Evolutionary conservation across 2,888 invertebrate species (phyloP).

Genomic region (Diplazon laetatorius): DNA sequence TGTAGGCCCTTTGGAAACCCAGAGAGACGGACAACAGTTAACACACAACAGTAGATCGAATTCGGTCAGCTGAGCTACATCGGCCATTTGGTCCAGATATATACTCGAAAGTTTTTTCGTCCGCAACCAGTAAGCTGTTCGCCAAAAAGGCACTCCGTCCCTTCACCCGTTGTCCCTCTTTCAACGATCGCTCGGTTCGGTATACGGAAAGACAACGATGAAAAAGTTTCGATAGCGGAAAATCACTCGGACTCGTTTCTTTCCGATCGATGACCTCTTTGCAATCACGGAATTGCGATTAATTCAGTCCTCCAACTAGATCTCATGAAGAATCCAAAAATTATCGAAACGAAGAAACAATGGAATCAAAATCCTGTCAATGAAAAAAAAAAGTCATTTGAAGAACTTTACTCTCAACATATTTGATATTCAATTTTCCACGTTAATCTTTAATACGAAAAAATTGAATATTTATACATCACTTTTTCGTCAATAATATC

Average conservation of each 20-base stretch:
- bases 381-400: neutral
- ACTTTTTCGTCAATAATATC: too few species aligned
- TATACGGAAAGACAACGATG: conserved; percentile 2
- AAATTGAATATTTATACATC: too few species aligned
- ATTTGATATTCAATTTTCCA: too few species aligned
- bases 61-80: conserved; percentile 23
- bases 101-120: conserved; percentile 32
- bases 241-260: conserved; percentile 28
- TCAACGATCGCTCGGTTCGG: neutral
- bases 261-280: conserved; percentile 19
- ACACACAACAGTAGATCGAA: conserved; percentile 26
- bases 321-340: neutral
- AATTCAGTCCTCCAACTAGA: neutral
- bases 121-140: conserved; percentile 19
- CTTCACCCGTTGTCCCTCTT: neutral
- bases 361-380: too few species aligned
- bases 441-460: too few species aligned
- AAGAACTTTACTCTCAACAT: neutral
- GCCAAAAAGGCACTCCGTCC: conserved; percentile 32
- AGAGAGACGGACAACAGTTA: conserved; percentile 2
- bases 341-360: neutral
- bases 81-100: conserved; percentile 12
- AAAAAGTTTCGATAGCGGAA: conserved; percentile 24
- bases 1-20: conserved; percentile 6
- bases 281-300: conserved; percentile 3